Conservation (phyloP, 2,888 invertebrate genomes). For the Bombyx huttoni region DNA sequence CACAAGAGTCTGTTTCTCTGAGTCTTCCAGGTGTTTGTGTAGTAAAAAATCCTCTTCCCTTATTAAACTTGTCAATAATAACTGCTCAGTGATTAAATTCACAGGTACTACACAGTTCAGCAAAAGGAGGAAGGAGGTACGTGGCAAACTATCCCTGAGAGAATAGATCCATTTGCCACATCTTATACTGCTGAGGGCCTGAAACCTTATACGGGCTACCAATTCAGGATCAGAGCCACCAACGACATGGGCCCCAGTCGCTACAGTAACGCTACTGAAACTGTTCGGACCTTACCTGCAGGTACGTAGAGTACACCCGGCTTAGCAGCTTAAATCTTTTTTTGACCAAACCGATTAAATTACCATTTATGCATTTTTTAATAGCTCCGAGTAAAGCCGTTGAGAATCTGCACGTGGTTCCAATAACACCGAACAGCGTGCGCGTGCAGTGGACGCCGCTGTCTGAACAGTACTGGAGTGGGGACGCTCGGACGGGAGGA, state of each 20-base stretch:
- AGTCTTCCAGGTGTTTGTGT: too few relatives aligned
- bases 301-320: conserved; percentile 47
- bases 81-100: neutral
- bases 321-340: too few relatives aligned
- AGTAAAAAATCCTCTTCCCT: too few relatives aligned
- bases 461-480: conserved; percentile 87
- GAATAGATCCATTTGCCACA: conserved; percentile 88
- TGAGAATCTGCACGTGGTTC: conserved; percentile 86
- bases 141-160: conserved; percentile 88
- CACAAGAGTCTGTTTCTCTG: too few relatives aligned
- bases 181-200: conserved; percentile 89
- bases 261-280: conserved; percentile 90
- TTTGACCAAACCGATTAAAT: conserved; percentile 5
- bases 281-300: conserved; percentile 89
- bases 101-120: conserved; percentile 91
- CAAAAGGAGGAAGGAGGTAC: conserved; percentile 87
- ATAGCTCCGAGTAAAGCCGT: conserved; percentile 89
- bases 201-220: conserved; percentile 90
- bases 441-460: conserved; percentile 92
- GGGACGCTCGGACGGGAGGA: conserved; percentile 88
- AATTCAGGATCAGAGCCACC: conserved; percentile 93
- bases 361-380: neutral
- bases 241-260: conserved; percentile 96
- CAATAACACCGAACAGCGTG: conserved; percentile 95
- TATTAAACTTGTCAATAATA: too few relatives aligned